phyloP scores from a whole-genome alignment of 1,140 invertebrate genomes.

The Maniola jurtina region DNA sequence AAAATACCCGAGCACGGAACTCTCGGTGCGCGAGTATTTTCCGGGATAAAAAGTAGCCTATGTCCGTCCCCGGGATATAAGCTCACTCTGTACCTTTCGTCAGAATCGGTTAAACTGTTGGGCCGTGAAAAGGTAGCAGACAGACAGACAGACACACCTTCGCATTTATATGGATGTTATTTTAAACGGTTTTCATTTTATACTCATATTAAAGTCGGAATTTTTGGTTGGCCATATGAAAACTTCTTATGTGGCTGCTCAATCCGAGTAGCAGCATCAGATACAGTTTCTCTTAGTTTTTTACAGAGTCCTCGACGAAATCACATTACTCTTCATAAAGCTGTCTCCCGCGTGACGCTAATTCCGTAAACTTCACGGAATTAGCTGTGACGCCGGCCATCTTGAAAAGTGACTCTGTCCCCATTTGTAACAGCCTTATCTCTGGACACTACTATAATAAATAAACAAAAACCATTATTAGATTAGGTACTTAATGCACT shows the following conservation, averaged over 20 bases:
- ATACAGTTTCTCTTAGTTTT: not conserved
- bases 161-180: no score
- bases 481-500: not conserved
- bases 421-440: conserved; percentile 7
- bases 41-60: no score
- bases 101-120: no score
- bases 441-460: not conserved
- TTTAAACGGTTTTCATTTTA: no score
- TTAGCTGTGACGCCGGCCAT: conserved; percentile 1
- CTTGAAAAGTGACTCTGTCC: conserved; percentile 1
- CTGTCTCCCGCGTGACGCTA: not conserved
- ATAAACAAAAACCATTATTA: not conserved
- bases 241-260: not conserved
- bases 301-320: not conserved
- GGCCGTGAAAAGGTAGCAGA: no score
- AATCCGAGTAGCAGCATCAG: not conserved
- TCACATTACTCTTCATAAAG: conserved; percentile 11
- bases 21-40: no score
- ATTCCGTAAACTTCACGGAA: conserved; percentile 2
- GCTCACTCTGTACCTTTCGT: no score
- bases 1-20: no score
- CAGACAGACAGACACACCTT: no score
- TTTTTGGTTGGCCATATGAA: no score
- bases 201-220: no score
- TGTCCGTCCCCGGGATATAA: no score